Evolutionary conservation across 2,113 vertebrate species (phyloP), one percentile per base, ranked within the genome.

Genomic region (Conger conger): DNA sequence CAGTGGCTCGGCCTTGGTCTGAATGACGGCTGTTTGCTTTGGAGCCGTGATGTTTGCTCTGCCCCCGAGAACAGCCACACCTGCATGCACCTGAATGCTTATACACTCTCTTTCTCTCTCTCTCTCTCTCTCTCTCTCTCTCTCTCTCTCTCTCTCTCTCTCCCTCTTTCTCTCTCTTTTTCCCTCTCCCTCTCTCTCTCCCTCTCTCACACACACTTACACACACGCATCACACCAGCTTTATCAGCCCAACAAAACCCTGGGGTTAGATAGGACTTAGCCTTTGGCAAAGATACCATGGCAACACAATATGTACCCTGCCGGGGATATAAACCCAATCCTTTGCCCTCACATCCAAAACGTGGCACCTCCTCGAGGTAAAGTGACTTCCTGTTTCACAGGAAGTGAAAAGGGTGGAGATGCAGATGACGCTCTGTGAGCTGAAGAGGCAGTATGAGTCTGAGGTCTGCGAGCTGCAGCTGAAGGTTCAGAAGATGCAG

Each of bases 381-480:
- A 27, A 23, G 57, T 63, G 57, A 73, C n/a, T 33, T 33, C n/a
- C 27, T 73, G n/a, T 73, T 73, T 73, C 33, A 73, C 68, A 73
- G 68, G 68, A n/a, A 73, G n/a, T 15, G 27, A 73, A 73, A 30
- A 73, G 68, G 68, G 68, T 30, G 13, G 68, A 33, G 68, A 73
- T 27, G 9, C 68, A 73, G n/a, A 9, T 27, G 2, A 93, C 95
- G 0, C 93, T 99, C 63, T 94, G 78, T 88, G 96, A 97, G 27
- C 88, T 99, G 85, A 96, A 94, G 86, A 93, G 93, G 35, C 94
- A 95, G 54, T 97, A 96, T 90, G 97, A 99, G 85, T 89, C 92
- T 18, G 97, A 99, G 94, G 95, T 99, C 88, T 97, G 94, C 87
- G 97, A 99, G 90, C 95, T 99, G 63, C 97, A 98, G 73, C 96